A percentile compares a stretch with the other conserved stretches of the same genome.
Evolutionary conservation across 2,888 invertebrate species (phyloP).

Genomic region (Andrena camellia): DNA sequence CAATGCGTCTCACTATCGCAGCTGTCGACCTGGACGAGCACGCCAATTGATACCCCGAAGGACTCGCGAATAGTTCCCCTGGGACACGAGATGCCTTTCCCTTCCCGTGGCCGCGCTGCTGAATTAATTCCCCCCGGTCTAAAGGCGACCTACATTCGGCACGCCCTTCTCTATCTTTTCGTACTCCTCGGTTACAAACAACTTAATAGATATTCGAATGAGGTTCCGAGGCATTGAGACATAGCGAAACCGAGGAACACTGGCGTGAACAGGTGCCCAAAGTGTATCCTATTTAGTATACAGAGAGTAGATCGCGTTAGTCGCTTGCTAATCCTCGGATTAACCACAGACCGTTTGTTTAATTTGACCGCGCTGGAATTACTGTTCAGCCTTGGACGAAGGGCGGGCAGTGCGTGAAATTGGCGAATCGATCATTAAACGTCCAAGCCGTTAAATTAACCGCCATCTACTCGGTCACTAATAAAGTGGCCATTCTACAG

Average conservation of each 20-base stretch:
- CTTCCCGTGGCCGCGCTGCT: conserved; percentile 34
- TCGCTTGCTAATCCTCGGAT: conserved; percentile 44
- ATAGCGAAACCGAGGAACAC: neutral
- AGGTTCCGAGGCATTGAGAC: neutral
- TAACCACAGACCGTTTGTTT: conserved; percentile 58
- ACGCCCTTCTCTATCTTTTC: neutral
- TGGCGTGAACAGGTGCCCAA: neutral
- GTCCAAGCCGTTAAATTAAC: conserved; percentile 79
- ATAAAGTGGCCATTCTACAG: conserved; percentile 76
- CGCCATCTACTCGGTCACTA: conserved; percentile 74
- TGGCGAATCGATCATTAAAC: conserved; percentile 80
- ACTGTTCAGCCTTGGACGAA: conserved; percentile 25
- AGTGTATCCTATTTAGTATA: neutral
- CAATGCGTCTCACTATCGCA: conserved; percentile 81
- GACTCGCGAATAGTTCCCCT: conserved; percentile 79
- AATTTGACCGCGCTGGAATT: conserved; percentile 49
- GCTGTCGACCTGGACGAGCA: conserved; percentile 75
- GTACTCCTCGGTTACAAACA: too few relatives aligned
- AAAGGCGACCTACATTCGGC: conserved; percentile 41
- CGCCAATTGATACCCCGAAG: conserved; percentile 82
- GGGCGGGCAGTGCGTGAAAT: conserved; percentile 69
- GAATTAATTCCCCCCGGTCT: conserved; percentile 63
- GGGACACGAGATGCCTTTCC: conserved; percentile 68
- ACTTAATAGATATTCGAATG: neutral
- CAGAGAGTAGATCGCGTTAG: conserved; percentile 29